Evolutionary conservation across 2,113 vertebrate species (phyloP).

Genomic region (Poeciliopsis occidentalis): DNA sequence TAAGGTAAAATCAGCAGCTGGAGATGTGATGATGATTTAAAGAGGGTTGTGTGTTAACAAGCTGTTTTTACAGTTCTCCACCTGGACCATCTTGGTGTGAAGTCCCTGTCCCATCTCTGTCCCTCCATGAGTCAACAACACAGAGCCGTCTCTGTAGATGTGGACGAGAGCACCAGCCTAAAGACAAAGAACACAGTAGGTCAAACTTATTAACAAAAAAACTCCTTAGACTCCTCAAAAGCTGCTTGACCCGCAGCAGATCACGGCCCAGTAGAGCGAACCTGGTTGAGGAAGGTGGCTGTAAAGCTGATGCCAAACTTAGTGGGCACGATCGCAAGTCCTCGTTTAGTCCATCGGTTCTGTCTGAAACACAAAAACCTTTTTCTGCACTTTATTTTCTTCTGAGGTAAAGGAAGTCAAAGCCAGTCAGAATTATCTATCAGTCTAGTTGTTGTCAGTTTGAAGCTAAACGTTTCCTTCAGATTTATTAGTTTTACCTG

Average conservation of each 20-base stretch:
- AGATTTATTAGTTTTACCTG: slow-evolving; percentile 71
- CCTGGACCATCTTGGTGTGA: slow-evolving; percentile 98
- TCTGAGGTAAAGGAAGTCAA: no score
- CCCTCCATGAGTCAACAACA: slow-evolving; percentile 92
- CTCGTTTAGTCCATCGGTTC: slow-evolving; percentile 96
- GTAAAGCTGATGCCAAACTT: slow-evolving; percentile 96
- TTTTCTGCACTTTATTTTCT: neutral
- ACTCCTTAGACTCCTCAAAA: neutral
- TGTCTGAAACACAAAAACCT: slow-evolving; percentile 76
- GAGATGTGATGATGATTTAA: no score
- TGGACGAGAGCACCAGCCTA: slow-evolving; percentile 93
- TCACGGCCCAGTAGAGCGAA: slow-evolving; percentile 34
- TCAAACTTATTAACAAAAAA: neutral
- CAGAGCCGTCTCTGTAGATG: slow-evolving; percentile 94
- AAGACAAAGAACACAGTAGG: slow-evolving; percentile 1
- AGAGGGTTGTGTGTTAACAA: no score
- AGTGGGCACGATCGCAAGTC: slow-evolving; percentile 90
- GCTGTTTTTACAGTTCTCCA: slow-evolving; percentile 50
- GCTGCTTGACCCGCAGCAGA: neutral
- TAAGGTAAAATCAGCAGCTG: neutral
- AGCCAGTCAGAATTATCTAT: no score
- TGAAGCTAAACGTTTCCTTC: no score
- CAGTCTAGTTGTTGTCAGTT: no score
- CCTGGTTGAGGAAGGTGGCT: slow-evolving; percentile 91
- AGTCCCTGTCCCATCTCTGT: slow-evolving; percentile 98